These are phyloP conservation scores for Bombyx mandarina DNA, from an alignment of 1,140 invertebrate genomes.

Conservation along the genomic window DNA sequence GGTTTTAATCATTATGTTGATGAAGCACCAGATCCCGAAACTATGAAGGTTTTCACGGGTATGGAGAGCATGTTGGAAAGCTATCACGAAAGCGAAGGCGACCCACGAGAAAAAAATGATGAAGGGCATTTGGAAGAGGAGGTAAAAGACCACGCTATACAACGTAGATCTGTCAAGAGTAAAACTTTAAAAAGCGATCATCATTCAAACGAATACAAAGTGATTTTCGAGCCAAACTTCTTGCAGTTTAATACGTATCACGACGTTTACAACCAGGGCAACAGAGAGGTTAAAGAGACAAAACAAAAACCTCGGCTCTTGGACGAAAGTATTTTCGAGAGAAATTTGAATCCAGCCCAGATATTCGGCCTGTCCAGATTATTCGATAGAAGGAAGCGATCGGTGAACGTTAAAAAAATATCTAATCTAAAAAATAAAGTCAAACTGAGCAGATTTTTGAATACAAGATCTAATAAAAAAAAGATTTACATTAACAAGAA, in stretches of 20 bases:
- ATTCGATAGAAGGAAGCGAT: constrained; percentile 31
- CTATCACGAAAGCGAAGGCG: constrained; percentile 21
- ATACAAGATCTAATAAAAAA: constrained; percentile 34
- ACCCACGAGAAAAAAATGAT: neutral
- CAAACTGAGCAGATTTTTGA: constrained; percentile 38
- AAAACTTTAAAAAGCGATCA: constrained; percentile 13
- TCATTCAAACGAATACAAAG: constrained; percentile 29
- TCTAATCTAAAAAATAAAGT: constrained; percentile 40
- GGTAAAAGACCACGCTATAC: constrained; percentile 14
- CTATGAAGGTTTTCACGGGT: constrained; percentile 46
- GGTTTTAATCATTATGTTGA: constrained; percentile 51
- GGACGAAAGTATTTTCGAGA: constrained; percentile 26
- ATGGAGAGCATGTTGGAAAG: constrained; percentile 44
- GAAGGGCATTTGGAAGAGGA: constrained; percentile 4
- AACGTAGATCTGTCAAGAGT: constrained; percentile 15
- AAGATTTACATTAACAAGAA: constrained; percentile 43
- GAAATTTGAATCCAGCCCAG: constrained; percentile 29
- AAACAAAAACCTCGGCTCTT: constrained; percentile 17
- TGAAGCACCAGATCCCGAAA: constrained; percentile 44
- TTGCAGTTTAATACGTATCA: constrained; percentile 22
- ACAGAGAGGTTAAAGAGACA: constrained; percentile 8
- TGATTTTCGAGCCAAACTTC: constrained; percentile 19
- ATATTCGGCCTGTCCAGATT: constrained; percentile 29
- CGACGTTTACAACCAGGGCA: constrained; percentile 16
- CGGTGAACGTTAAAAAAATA: constrained; percentile 29